A percentile compares a stretch with the other conserved stretches of the same genome.
phyloP scores from a whole-genome alignment of 2,797 vertebrate genomes.

The Periophthalmus magnuspinnatus region DNA sequence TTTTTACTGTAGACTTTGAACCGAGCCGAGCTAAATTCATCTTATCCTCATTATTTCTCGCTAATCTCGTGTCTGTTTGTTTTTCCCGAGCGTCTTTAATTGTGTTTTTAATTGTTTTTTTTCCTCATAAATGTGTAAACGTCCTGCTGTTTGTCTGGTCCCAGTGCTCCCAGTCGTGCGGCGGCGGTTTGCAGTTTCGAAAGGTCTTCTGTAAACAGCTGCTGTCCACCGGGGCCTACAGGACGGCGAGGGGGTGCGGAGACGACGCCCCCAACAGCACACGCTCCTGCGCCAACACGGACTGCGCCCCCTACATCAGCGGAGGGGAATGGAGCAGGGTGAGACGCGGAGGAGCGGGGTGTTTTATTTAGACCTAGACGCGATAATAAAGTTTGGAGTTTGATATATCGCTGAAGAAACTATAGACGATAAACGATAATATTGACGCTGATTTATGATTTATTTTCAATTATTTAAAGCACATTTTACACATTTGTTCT shows the following conservation, averaged over 20 bases:
- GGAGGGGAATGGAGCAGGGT: conserved; percentile 88
- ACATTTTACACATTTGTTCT: no score
- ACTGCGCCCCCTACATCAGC: conserved; percentile 80
- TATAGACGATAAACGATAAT: no score
- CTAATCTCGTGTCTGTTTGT: no score
- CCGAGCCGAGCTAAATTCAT: no score
- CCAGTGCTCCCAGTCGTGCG: conserved; percentile 88
- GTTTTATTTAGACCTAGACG: no score
- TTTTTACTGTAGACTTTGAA: not conserved
- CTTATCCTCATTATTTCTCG: no score
- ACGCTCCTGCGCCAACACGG: conserved; percentile 79
- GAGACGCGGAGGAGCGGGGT: conserved; percentile 24
- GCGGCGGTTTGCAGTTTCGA: conserved; percentile 82
- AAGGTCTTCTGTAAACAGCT: conserved; percentile 87
- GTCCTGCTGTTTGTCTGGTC: not conserved
- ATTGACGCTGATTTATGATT: no score
- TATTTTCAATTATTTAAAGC: no score
- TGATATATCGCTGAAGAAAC: no score
- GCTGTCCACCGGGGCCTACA: conserved; percentile 83
- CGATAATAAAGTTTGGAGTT: no score
- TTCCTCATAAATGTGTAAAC: not conserved
- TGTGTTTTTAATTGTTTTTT: not conserved
- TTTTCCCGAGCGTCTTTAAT: not conserved
- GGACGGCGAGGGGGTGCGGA: conserved; percentile 77
- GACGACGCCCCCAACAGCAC: conserved; percentile 69